phyloP scores from a whole-genome alignment of 2,113 vertebrate species.

The Thalassarche chlororhynchos region DNA sequence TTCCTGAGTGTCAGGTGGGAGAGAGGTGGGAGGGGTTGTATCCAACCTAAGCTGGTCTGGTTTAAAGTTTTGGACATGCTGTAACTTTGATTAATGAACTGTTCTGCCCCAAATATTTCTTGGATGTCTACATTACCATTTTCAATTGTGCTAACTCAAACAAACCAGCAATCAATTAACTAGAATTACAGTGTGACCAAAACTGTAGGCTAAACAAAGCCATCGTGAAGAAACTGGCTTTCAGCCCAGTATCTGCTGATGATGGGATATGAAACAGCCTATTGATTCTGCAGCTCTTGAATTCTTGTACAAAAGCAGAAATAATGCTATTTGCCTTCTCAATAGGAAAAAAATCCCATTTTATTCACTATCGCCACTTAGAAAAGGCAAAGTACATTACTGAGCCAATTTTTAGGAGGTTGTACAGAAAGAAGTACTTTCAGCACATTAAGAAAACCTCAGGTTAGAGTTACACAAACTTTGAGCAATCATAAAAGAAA shows the following conservation, averaged over 20 bases:
- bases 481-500: not conserved
- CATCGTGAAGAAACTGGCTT: slow-evolving; percentile 40
- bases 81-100: slow-evolving; percentile 26
- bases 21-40: not conserved
- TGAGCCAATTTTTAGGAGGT: not conserved
- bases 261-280: slow-evolving; percentile 37
- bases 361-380: not conserved
- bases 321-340: slow-evolving; percentile 39
- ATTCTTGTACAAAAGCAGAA: slow-evolving; percentile 4
- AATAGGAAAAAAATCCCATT: not conserved
- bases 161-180: slow-evolving; percentile 59
- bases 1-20: not conserved
- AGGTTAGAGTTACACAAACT: not conserved
- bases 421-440: not conserved
- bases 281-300: slow-evolving; percentile 34
- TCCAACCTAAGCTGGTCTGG: not conserved
- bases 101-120: slow-evolving; percentile 32
- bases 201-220: slow-evolving; percentile 52
- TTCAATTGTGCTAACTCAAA: slow-evolving; percentile 62
- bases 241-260: slow-evolving; percentile 56
- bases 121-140: slow-evolving; percentile 39
- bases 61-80: not conserved
- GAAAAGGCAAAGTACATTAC: not conserved
- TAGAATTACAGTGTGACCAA: slow-evolving; percentile 20
- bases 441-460: not conserved